Evolutionary conservation across 2,113 vertebrate genomes (phyloP).

Genomic region (Todiramphus saurophagus): DNA sequence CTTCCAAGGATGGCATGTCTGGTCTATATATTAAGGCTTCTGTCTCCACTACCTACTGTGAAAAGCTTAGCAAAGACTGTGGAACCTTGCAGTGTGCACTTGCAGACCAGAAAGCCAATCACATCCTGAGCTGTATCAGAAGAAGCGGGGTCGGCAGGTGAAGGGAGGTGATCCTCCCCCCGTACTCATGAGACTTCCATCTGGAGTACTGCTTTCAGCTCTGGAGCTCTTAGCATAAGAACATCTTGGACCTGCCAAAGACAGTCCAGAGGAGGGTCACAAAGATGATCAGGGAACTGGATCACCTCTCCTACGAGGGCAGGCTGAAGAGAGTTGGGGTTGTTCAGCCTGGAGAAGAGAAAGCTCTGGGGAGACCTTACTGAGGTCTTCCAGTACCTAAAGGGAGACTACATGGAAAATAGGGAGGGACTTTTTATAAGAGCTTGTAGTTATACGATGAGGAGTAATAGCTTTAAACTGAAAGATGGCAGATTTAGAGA

Average conservation of each 20-base stretch:
- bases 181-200: not conserved
- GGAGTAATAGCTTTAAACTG: not conserved
- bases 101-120: not conserved
- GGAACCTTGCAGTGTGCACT: not conserved
- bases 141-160: not conserved
- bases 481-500: too few species aligned
- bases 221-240: not conserved
- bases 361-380: not conserved
- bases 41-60: not conserved
- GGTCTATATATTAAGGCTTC: not conserved
- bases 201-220: not conserved
- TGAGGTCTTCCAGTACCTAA: not conserved
- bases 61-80: not conserved
- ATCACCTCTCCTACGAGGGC: not conserved
- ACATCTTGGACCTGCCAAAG: not conserved
- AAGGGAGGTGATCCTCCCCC: not conserved
- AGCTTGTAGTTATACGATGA: not conserved
- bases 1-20: not conserved
- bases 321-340: too few species aligned
- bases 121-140: not conserved
- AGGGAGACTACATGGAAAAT: not conserved
- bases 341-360: too few species aligned
- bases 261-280: not conserved
- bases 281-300: not conserved
- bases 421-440: not conserved